Base-by-base conservation (phyloP, 2,888 invertebrate genomes). In the Heliconius charithonia region DNA sequence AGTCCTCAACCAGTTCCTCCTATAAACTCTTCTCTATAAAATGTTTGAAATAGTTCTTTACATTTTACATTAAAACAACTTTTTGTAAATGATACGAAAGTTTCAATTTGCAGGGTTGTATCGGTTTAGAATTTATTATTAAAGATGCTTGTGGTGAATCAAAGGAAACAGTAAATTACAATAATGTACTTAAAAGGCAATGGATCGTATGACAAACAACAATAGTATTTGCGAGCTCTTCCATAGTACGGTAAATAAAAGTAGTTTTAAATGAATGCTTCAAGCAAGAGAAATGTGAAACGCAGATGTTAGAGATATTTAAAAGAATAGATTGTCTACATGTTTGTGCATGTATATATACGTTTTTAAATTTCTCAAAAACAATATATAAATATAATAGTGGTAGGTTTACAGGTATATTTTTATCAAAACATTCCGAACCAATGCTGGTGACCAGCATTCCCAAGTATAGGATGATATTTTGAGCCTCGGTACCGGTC, bases 1-100 rank as follows among this genome's bases (percentile, higher is more conserved):
- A 83, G 87, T 86, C 86, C 85, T 87, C 89, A 90, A 90, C 92
- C 89, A 88, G 92, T 92, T 91, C 87, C 89, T 88, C 87, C 89
- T 88, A 86, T 87, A 89, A 90, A 89, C 89, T 85, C 88, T 87
- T 89, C 89, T 85, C 88, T 87, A 87, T 87, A 86, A 59, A 70
- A 63, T 75, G 63, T 63, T 56, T 74, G 51, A 37, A 41, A 67
- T 37, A n/a, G 25, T 41, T 25, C 32, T 69, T 41, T 25, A 9
- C 25, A 69, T 69, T 69, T 25, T 69, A 9, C 16, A 7, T 41
- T 22, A 32, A 32, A 41, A 69, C 3, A 25, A 67, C 13, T 6
- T n/a, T 1, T 16, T 37, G 4, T 37, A 51, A 51, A 51, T 51
- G 51, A 51, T 51, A 22, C 2, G 45, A 51, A 51, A 22, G 7